Evolutionary conservation across 2,113 vertebrate genomes (phyloP), one percentile per base, ranked within the genome.

Genomic region (Suncus etruscus): DNA sequence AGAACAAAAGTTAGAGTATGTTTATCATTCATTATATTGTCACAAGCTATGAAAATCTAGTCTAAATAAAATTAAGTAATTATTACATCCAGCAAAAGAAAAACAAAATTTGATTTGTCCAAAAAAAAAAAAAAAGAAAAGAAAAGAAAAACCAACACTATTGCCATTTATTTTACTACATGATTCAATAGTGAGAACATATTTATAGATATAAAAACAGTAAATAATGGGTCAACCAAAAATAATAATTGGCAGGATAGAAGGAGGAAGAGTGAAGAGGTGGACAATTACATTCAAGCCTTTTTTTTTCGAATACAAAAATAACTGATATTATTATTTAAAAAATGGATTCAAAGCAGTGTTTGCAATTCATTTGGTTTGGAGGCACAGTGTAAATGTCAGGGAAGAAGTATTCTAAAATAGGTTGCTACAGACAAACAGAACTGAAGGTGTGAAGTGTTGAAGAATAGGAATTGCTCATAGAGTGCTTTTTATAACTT

Each of bases 261-360:
- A 31, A 1, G n/a, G 25, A 48, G 16, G 63, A 15, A 61, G 11
- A n/a, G 2, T 45, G 4, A 14, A 5, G 20, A 39, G 5, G 5
- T 50, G 8, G 0, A 0, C 27, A 65, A 24, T 22, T 51, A 25
- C 51, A 11, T 3, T 45, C 11, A 16, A n/a, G 2, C 3, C 3
- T 10, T 20, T 18, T 61, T 61, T 61, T 0, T 61, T 61, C 58
- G 1, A 54, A 8, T 68, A 4, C 45, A 27, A n/a, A 66, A 16
- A 47, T 9, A 32, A 61, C 5, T 45, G 16, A 29, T 10, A 65
- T 4, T 29, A 25, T 50, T 10, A 50, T 4, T 29, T 24, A 39
- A 14, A 50, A 65, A 72, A 69, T 69, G 48, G 27, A 31, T 81
- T 29, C 63, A 73, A 29, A 32, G 24, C 22, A 32, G 31, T 11